A percentile compares a stretch with the other conserved stretches of the same genome.
These are phyloP conservation scores for Chymomyza procnemis DNA, from an alignment of 2,888 invertebrate genomes.

Conservation along the genomic window DNA sequence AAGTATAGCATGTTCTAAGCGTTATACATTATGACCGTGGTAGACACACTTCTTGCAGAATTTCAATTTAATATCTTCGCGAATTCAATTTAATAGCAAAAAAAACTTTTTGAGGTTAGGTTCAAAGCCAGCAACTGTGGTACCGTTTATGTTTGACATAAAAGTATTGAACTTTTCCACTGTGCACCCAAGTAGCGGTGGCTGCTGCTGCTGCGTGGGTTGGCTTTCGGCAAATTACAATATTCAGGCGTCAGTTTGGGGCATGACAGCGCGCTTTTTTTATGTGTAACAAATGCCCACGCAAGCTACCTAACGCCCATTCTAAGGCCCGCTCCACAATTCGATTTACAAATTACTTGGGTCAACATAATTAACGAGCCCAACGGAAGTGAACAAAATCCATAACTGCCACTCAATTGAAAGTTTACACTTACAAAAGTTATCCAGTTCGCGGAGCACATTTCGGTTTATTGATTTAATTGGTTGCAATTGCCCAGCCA, in stretches of 20 bases:
- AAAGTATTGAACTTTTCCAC: no score
- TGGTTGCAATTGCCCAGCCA: slow-evolving; percentile 55
- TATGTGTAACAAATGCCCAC: slow-evolving; percentile 38
- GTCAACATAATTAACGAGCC: slow-evolving; percentile 64
- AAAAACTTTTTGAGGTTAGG: no score
- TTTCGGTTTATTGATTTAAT: slow-evolving; percentile 63
- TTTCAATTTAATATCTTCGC: no score
- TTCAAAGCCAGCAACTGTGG: no score
- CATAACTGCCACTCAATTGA: slow-evolving; percentile 22
- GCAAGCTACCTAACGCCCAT: slow-evolving; percentile 3
- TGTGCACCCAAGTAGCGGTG: slow-evolving; percentile 27
- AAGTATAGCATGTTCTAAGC: no score
- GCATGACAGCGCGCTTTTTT: slow-evolving; percentile 49
- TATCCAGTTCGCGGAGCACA: slow-evolving; percentile 17
- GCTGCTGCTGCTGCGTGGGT: slow-evolving; percentile 11
- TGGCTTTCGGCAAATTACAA: slow-evolving; percentile 51
- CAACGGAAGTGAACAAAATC: slow-evolving; percentile 28
- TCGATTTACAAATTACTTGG: slow-evolving; percentile 57
- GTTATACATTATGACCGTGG: no score
- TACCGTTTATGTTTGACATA: no score
- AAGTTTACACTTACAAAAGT: slow-evolving; percentile 10
- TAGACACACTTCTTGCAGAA: no score
- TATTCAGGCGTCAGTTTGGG: slow-evolving; percentile 38
- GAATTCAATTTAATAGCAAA: no score
- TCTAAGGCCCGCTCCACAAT: slow-evolving; percentile 33